Percentiles rank a stretch among this genome's conserved stretches.
These are phyloP conservation scores for Oreonectes daqikongensis DNA, from an alignment of 2,797 vertebrate species.

Conservation along the genomic window DNA sequence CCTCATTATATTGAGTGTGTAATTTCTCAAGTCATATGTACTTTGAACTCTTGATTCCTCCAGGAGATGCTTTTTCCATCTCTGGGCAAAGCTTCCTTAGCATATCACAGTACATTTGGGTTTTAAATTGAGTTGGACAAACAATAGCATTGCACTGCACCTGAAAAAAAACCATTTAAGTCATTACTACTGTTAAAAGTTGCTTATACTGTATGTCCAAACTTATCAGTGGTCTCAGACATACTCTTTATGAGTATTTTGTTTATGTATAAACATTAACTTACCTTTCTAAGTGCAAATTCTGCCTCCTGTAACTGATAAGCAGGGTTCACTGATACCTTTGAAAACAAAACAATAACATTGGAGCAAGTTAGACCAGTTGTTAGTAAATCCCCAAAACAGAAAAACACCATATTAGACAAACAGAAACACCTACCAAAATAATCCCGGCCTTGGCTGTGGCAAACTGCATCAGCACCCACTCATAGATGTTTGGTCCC, in stretches of 20 bases:
- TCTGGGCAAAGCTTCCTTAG: constrained; percentile 87
- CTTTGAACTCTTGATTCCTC: constrained; percentile 84
- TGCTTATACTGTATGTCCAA: background rate
- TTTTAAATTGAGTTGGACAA: constrained; percentile 86
- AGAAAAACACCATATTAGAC: background rate
- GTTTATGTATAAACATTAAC: constrained; percentile 1
- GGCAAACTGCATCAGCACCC: constrained; percentile 89
- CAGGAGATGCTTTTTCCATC: constrained; percentile 79
- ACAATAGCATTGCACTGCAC: constrained; percentile 90
- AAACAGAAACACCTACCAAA: constrained; percentile 79
- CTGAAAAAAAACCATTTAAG: constrained; percentile 63
- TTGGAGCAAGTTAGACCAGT: background rate
- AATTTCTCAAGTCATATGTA: constrained; percentile 57
- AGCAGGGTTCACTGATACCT: constrained; percentile 92
- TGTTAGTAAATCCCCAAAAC: background rate
- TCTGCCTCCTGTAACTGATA: constrained; percentile 88
- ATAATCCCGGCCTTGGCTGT: constrained; percentile 92
- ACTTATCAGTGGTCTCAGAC: background rate
- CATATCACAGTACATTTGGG: constrained; percentile 87
- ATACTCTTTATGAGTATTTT: background rate
- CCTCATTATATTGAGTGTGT: background rate
- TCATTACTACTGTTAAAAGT: background rate
- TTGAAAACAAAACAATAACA: constrained; percentile 3
- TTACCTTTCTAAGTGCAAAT: constrained; percentile 82
- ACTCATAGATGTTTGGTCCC: constrained; percentile 92